Base-by-base conservation (phyloP, 2,113 vertebrate genomes). In the Gallinago media region DNA sequence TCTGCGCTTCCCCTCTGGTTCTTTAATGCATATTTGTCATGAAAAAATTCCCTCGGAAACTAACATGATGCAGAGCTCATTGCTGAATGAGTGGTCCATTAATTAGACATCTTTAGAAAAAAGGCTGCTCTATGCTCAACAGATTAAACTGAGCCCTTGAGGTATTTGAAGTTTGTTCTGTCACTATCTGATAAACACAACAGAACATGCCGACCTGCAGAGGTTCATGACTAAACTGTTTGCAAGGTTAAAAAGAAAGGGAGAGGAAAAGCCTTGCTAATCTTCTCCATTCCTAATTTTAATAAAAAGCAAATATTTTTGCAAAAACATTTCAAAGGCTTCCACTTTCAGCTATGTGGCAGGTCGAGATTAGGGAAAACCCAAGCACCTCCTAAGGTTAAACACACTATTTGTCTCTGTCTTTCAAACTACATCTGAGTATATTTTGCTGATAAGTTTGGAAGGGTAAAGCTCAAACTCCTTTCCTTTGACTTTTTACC, bases 311-410 rank as follows among this genome's bases (percentile, higher is more conserved):
- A 97, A 97, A 97, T 97, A 97, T 95, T 97, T 97, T 97, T 87
- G 82, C 86, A 96, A 96, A 97, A 97, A 95, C 76, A 89, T 97
- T 97, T 96, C 97, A 97, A 97, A 97, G 93, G 89, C 76, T 95
- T 94, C 97, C 82, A 95, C 96, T 97, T 96, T 96, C 73, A 96
- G 91, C 87, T 96, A 79, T 97, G 96, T 93, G 95, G 94, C 97
- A 96, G 92, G 92, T 94, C 5, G 3, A 97, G 97, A 96, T 97
- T 96, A 97, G 94, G 72, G 89, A 94, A 95, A 96, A 90, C 63
- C 82, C 36, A 83, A 95, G 91, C 91, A 83, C 56, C 94, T 93
- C 87, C 70, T 95, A 72, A 95, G 97, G 96, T 97, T 96, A 97
- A 96, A 88, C 76, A 92, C 75, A 95, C 90, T 97, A 96, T 97